Base-by-base conservation (phyloP, 2,113 vertebrate genomes). In the Aix galericulata region DNA sequence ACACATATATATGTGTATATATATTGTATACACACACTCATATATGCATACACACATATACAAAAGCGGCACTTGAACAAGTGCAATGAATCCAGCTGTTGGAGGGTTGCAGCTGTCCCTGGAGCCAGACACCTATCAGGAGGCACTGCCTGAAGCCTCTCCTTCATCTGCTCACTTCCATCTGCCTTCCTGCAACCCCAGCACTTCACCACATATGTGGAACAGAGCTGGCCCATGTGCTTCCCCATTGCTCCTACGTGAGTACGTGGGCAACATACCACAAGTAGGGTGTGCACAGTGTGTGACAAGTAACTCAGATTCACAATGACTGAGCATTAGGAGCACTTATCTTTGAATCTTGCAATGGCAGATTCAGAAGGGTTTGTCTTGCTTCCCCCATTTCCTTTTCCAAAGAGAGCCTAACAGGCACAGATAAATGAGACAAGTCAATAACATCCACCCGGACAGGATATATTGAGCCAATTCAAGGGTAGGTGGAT, bases 401-500 rank as follows among this genome's bases (percentile, higher is more conserved):
- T 97, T 97, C 93, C 96, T 97, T 93, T 82, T 95, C 93, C 97
- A 96, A 97, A 98, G 97, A 96, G 95, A 97, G 89, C 78, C 83
- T 80, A 82, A 96, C 97, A 97, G 89, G 89, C 80, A 91, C 92
- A 96, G 96, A 97, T 89, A 97, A 96, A 97, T 87, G 96, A 98
- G 95, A 97, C 97, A 98, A 98, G 97, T 97, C 98, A 97, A 96
- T 98, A 98, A 97, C 94, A 96, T 94, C 96, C 93, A 95, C 91
- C 91, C 77, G 22, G 97, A 98, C 97, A 98, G 98, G 97, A 97
- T 98, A 97, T 98, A 99, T 98, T 97, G 98, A 99, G 97, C 97
- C 98, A 98, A 98, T 99, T 98, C 98, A 96, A 98, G 97, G 97
- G 96, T 94, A 97, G 98, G 98, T 97, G 97, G 96, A 95, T 93